Conservation (phyloP, 1,140 invertebrate genomes). For the Druon quercuslanigerum region DNA sequence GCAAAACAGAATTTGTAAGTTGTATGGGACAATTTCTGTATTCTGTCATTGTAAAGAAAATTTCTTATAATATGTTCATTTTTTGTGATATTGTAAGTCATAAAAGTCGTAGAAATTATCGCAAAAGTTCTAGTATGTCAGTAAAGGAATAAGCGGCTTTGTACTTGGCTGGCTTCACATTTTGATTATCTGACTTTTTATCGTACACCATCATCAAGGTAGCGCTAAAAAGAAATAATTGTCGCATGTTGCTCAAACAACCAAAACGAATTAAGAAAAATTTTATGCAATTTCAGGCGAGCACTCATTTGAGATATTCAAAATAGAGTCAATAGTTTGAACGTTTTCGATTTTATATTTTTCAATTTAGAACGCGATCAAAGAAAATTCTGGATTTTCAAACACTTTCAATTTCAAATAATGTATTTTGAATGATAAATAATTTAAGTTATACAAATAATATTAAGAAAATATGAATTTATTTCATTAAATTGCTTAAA, state of each 20-base stretch:
- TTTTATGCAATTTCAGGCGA: background rate
- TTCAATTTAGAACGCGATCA: no score
- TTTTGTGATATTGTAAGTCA: background rate
- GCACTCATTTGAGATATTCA: no score
- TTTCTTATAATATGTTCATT: background rate
- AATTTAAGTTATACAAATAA: no score
- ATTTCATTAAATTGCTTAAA: no score
- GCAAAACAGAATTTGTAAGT: background rate
- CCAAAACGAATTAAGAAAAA: background rate
- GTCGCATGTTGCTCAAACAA: background rate
- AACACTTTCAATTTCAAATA: no score
- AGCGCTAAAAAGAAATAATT: background rate
- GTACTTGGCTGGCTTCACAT: conserved; percentile 29
- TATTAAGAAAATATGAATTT: no score
- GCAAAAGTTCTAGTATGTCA: background rate
- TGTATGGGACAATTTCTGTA: background rate
- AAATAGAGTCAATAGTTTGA: no score
- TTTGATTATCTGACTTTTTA: conserved; percentile 29
- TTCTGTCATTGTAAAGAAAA: background rate
- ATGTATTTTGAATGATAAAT: no score
- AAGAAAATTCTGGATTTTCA: no score
- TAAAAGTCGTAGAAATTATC: conserved; percentile 7
- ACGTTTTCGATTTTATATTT: no score
- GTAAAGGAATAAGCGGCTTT: conserved; percentile 15
- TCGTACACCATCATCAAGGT: conserved; percentile 1